Evolutionary conservation across 2,113 vertebrate genomes (phyloP).

Genomic region (Tiliqua scincoides): DNA sequence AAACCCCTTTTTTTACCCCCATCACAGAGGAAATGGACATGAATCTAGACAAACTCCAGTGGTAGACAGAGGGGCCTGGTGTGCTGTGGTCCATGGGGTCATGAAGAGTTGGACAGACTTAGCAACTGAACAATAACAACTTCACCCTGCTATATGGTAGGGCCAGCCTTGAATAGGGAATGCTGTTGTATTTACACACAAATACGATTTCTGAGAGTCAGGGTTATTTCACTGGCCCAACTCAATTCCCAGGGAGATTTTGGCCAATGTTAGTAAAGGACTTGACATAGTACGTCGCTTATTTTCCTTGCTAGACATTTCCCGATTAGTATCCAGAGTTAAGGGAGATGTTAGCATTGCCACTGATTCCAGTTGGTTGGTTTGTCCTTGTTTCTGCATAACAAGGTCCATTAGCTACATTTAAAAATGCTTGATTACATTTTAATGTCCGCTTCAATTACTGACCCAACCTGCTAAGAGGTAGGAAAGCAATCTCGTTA

Average conservation of each 20-base stretch:
- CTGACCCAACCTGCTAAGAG: constrained; percentile 34
- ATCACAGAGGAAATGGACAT: too few relatives aligned
- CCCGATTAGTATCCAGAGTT: not conserved
- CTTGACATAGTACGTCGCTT: not conserved
- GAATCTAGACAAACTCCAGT: too few relatives aligned
- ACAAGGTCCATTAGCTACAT: constrained; percentile 29
- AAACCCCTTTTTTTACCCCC: too few relatives aligned
- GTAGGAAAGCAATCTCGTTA: constrained; percentile 51
- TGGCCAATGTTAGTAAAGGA: constrained; percentile 21
- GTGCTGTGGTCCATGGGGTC: too few relatives aligned
- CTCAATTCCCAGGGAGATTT: not conserved
- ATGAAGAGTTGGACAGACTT: too few relatives aligned
- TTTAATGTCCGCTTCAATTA: constrained; percentile 42
- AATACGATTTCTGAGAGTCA: not conserved
- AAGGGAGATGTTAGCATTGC: constrained; percentile 6
- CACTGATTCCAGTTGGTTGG: not conserved
- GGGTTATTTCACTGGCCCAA: constrained; percentile 13
- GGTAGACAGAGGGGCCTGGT: too few relatives aligned
- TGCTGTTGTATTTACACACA: not conserved
- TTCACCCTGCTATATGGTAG: not conserved
- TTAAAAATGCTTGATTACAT: constrained; percentile 36
- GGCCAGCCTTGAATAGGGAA: not conserved
- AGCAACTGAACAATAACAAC: too few relatives aligned
- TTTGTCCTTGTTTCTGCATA: constrained; percentile 19
- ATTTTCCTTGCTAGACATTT: not conserved